Conservation (phyloP, 2,888 invertebrate species). For the Lycaena phlaeas region DNA sequence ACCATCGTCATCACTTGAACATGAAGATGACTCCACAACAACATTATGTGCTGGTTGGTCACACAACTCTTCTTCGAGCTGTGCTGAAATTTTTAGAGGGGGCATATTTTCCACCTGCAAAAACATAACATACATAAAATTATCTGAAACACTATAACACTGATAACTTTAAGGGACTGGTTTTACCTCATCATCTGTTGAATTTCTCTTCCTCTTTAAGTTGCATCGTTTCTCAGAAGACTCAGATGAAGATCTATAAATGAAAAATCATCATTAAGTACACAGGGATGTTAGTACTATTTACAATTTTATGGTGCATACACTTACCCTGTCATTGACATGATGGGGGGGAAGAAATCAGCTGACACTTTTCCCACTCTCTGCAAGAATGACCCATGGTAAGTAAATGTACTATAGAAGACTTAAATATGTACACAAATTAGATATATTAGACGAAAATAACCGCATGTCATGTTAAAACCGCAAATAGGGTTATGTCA, state of each 20-base stretch:
- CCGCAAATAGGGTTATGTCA: slow-evolving; percentile 71
- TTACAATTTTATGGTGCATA: slow-evolving; percentile 25
- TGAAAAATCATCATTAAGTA: slow-evolving; percentile 26
- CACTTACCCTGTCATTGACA: slow-evolving; percentile 66
- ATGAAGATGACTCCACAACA: slow-evolving; percentile 58
- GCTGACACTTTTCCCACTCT: slow-evolving; percentile 35
- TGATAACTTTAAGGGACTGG: slow-evolving; percentile 9
- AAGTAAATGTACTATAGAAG: slow-evolving; percentile 23
- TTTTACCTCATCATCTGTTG: slow-evolving; percentile 60
- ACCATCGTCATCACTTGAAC: slow-evolving; percentile 55
- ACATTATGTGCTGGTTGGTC: slow-evolving; percentile 53
- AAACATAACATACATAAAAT: slow-evolving; percentile 1
- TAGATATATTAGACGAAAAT: slow-evolving; percentile 43
- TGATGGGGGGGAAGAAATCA: slow-evolving; percentile 39
- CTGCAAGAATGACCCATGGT: slow-evolving; percentile 39
- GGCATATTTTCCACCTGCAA: slow-evolving; percentile 64
- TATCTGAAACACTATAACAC: neutral
- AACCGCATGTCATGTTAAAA: slow-evolving; percentile 69
- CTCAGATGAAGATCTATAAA: slow-evolving; percentile 54
- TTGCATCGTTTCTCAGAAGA: slow-evolving; percentile 45
- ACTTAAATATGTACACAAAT: slow-evolving; percentile 26
- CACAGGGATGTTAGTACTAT: neutral
- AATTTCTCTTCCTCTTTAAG: slow-evolving; percentile 59
- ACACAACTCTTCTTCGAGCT: slow-evolving; percentile 35
- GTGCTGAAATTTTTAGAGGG: slow-evolving; percentile 44